Base-by-base conservation (phyloP, 2,888 invertebrate genomes). In the Aquatica leii region DNA sequence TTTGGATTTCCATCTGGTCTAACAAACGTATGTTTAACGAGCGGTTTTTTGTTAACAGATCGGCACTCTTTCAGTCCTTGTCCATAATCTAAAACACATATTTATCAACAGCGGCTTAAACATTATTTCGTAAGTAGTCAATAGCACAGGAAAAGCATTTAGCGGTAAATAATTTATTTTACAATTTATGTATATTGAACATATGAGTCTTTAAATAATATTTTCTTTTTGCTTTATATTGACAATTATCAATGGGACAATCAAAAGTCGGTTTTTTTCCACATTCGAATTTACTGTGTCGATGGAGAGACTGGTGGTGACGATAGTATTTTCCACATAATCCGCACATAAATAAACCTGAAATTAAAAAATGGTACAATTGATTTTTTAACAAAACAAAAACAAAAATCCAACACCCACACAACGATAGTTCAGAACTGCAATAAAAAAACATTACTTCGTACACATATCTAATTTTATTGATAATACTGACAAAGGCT, bases 221-320 rank as follows among this genome's bases (percentile, higher is more conserved):
- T 55, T 66, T 67, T 56, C 69, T 55, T 50, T 66, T 68, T 40
- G 64, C 65, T 46, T 52, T 57, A 41, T 69, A 69, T 20, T 15
- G 31, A 48, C 69, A 69, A 40, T 65, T 46, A 21, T 55, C 41
- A n/a, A 68, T 58, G 1, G 76, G 71, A 55, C 79, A 80, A 20
- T 63, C 64, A 59, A 75, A 77, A 8, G 73, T 72, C 0, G 76
- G 74, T 20, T 67, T 62, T 52, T 70, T 71, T 14, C 72, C 72
- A 54, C 72, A 72, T 58, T 72, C 72, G 59, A 67, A 71, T 46
- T 65, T 71, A 21, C 61, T 43, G 40, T 72, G 72, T 6, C 63
- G 55, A 24, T 66, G 58, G 31, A 67, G 53, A 5, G 67, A 67
- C 24, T 59, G 64, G 41, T 66, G 59, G 31, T 69, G 69, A 11